A percentile compares a stretch with the other conserved stretches of the same genome.
Conservation (phyloP, 2,797 vertebrate genomes). For the Psittacula derbiana region DNA sequence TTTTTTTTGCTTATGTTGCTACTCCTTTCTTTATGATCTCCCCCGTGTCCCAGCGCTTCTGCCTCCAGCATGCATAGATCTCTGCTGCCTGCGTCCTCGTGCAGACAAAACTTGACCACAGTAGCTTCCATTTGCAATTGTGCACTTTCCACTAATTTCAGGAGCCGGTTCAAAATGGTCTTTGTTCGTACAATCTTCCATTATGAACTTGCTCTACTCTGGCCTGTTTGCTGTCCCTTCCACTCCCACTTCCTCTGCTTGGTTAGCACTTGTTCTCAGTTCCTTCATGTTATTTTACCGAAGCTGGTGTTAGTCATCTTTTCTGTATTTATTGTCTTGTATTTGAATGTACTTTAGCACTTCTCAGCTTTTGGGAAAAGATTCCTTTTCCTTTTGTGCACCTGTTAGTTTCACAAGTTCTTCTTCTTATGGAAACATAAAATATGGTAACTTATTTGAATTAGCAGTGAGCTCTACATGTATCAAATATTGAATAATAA, state of each 20-base stretch:
- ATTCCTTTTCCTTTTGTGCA: background rate
- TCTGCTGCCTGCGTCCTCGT: background rate
- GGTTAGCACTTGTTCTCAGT: background rate
- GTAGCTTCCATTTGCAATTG: background rate
- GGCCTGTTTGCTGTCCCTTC: background rate
- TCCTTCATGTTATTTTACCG: background rate
- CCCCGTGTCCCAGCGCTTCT: background rate
- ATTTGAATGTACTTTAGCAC: background rate
- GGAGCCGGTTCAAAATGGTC: background rate
- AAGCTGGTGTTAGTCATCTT: fast-evolving
- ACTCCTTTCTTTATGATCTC: background rate
- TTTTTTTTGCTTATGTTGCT: background rate
- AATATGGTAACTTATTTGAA: background rate
- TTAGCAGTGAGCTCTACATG: background rate
- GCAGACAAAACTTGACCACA: background rate
- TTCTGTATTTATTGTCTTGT: background rate
- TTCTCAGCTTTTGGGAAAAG: background rate
- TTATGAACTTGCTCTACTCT: background rate
- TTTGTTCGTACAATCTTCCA: background rate
- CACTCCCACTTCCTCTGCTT: background rate
- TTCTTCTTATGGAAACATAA: background rate
- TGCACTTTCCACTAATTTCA: background rate
- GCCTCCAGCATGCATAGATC: background rate
- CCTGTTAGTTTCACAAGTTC: background rate
- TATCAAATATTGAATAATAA: constrained; percentile 5